phyloP scores from a whole-genome alignment of 2,888 invertebrate species.

The Lacanobia wlatinum region DNA sequence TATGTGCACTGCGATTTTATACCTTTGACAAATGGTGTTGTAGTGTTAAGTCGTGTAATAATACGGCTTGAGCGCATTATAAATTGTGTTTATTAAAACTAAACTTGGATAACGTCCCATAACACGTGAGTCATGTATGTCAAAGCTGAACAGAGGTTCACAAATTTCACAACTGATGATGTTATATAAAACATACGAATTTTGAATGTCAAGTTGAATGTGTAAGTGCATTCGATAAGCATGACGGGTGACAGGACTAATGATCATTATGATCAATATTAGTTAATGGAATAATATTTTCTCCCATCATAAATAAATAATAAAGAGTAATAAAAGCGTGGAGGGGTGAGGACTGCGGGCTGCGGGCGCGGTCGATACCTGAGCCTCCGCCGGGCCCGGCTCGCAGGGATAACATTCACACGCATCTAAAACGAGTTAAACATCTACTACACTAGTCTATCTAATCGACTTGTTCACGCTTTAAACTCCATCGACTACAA shows the following conservation, averaged over 20 bases:
- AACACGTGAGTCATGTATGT: conserved; percentile 47
- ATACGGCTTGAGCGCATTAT: conserved; percentile 51
- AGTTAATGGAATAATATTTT: conserved; percentile 51
- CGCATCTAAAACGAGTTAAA: conserved; percentile 69
- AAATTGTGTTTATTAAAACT: conserved; percentile 57
- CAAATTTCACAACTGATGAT: conserved; percentile 16
- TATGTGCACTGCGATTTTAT: conserved; percentile 38
- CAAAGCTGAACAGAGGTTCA: conserved; percentile 27
- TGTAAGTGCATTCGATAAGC: not conserved
- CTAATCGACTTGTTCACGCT: conserved; percentile 71
- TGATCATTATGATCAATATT: conserved; percentile 51
- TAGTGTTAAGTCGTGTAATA: conserved; percentile 50
- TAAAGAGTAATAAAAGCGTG: conserved; percentile 67
- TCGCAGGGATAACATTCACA: conserved; percentile 69
- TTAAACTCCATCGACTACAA: conserved; percentile 61
- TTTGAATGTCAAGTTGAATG: conserved; percentile 12
- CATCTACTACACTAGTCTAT: conserved; percentile 65
- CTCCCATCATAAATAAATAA: conserved; percentile 70
- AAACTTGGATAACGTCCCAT: conserved; percentile 45
- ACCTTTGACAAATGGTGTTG: conserved; percentile 53
- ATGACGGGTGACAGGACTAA: conserved; percentile 20
- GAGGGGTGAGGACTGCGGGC: conserved; percentile 66
- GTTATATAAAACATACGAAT: conserved; percentile 32
- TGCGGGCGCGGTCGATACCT: conserved; percentile 87
- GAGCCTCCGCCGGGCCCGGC: conserved; percentile 50